Evolutionary conservation across 2,888 invertebrate genomes (phyloP), one percentile per base, ranked within the genome.

Genomic region (Xanthorhoe designata): DNA sequence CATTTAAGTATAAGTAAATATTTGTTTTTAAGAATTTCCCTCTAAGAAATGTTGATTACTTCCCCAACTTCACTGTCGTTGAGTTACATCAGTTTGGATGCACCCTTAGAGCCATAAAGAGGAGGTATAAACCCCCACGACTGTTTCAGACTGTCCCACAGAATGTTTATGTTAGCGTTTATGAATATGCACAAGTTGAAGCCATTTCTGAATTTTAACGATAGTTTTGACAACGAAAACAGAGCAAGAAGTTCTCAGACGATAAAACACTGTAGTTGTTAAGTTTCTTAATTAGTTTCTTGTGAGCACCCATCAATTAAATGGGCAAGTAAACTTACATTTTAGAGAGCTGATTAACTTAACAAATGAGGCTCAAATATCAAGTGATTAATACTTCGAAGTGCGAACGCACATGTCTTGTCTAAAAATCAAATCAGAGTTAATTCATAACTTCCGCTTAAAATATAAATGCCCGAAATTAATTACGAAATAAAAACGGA

Each of bases 101-200:
- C 88, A 88, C 88, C 38, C 58, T 58, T 35, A 5, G 9, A 69
- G 78, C 77, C 75, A 80, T 88, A 86, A 87, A 87, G 82, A 85
- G 80, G 80, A 13, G 76, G 35, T 50, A 51, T 50, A 51, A 50
- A 51, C 38, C 10, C 19, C 42, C n/a, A 17, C 29, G 29, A 51
- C 24, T 59, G 47, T 42, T 54, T 42, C 51, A 51, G 67, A 66
- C 74, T 70, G 77, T 74, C 75, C 75, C 62, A 63, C 64, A 65
- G 62, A 72, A 66, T 78, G 79, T 81, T 82, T 78, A 82, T 78
- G 76, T 76, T 78, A 79, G 42, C 78, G 78, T 77, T 75, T 79
- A 85, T 89, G 86, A 86, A 88, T 89, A 89, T 88, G 86, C 83
- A 82, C 57, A 65, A 71, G 73, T 70, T 66, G 45, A 29, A 63